Base-by-base conservation (phyloP, 2,888 invertebrate species). In the Tetramorium bicarinatum region DNA sequence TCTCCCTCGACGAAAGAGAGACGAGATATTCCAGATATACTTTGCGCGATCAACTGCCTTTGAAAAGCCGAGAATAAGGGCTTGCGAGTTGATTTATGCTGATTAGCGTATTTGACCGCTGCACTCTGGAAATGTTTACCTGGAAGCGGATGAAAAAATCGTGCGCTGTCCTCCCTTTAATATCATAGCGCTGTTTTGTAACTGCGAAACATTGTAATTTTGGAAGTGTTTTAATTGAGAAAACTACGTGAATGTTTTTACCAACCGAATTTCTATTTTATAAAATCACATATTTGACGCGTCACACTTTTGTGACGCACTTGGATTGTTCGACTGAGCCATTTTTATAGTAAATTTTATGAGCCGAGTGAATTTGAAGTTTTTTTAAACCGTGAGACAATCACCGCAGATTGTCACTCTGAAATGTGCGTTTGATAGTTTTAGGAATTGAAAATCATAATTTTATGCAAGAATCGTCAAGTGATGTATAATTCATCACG, bases 241-340 rank as follows among this genome's bases (percentile, higher is more conserved):
- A 61, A 64, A 11, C 18, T 25, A 25, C 15, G 47, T 62, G 6
- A 15, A 59, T 13, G n/a, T n/a, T 44, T 41, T 41, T 25, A 52
- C 2, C 15, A 74, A n/a, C 29, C 25, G 38, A 66, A 66, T 66
- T 52, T 66, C 18, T 52, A 52, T 66, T 76, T 76, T 66, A 64
- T 66, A 25, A 49, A 54, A 49, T 6, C 47, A 49, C 9, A 41
- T 21, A 49, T 76, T 49, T 41, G 47, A 34, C n/a, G 62, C n/a
- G 75, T 47, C 8, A 44, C 29, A 44, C 18, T 25, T 44, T 18
- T 74, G 44, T 29, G 59, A 44, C 13, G 41, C 59, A 15, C 29
- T 47, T 38, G 38, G 11, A 49, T 38, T 13, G 49, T 25, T 41
- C 47, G 34, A 75, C 8, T 44, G 15, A 44, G n/a, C 3, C 29